Evolutionary conservation across 2,888 invertebrate species (phyloP).

Genomic region (Perithous albicinctus): DNA sequence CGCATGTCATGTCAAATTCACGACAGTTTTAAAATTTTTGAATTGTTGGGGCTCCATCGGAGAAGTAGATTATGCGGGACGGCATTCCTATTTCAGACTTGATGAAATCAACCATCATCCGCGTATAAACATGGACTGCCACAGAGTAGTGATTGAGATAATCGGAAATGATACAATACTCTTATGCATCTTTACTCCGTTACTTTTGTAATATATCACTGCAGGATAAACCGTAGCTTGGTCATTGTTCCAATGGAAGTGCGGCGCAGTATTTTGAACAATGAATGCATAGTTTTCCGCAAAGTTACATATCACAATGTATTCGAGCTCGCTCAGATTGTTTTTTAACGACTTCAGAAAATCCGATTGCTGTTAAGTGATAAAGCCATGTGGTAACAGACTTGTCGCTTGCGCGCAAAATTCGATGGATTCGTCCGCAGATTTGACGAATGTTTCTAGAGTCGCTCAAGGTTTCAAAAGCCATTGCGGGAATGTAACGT

Average conservation of each 20-base stretch:
- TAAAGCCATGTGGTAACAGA: conserved; percentile 53
- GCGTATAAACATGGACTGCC: neutral
- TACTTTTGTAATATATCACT: neutral
- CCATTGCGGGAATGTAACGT: conserved; percentile 49
- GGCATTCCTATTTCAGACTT: neutral
- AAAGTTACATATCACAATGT: neutral
- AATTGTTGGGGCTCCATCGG: conserved; percentile 27
- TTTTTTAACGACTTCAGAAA: neutral
- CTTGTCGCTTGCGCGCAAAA: conserved; percentile 41
- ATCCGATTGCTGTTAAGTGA: conserved; percentile 52
- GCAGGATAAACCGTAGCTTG: neutral
- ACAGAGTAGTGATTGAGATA: neutral
- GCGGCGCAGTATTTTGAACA: neutral
- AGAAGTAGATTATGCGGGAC: neutral
- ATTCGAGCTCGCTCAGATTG: neutral
- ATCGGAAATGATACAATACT: neutral
- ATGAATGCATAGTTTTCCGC: neutral
- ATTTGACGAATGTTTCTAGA: conserved; percentile 41
- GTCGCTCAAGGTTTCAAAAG: conserved; percentile 53
- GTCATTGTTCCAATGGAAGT: neutral
- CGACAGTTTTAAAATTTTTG: conserved; percentile 14
- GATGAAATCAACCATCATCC: neutral
- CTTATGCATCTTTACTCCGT: neutral
- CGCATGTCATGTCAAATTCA: neutral
- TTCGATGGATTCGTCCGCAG: conserved; percentile 38